phyloP scores from a whole-genome alignment of 1,140 invertebrate genomes.

The Zaprionus inermis region DNA sequence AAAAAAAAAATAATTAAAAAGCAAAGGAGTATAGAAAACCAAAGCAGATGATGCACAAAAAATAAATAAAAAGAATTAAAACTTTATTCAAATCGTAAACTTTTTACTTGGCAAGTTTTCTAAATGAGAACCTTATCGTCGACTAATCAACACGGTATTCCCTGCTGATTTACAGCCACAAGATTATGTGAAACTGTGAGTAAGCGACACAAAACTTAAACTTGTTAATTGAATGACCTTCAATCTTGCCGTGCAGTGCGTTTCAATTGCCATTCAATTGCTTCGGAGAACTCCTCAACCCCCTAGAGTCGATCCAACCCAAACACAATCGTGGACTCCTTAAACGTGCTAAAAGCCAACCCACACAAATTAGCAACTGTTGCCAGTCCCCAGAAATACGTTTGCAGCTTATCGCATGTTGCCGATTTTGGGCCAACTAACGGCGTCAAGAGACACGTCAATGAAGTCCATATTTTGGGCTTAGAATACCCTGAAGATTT shows the following conservation, averaged over 20 bases:
- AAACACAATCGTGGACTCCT: constrained; percentile 26
- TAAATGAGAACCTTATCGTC: constrained; percentile 5
- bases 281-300: neutral
- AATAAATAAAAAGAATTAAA: neutral
- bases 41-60: neutral
- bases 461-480: neutral
- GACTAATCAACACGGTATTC: constrained; percentile 4
- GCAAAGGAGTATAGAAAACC: neutral
- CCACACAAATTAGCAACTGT: constrained; percentile 45
- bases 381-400: constrained; percentile 9
- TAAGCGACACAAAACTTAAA: neutral
- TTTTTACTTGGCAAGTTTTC: neutral
- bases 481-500: neutral
- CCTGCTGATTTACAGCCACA: constrained; percentile 3
- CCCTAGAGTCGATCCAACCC: constrained; percentile 19
- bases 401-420: constrained; percentile 17
- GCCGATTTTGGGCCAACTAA: constrained; percentile 1
- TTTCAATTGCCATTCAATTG: constrained; percentile 17
- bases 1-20: neutral
- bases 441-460: neutral
- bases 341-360: constrained; percentile 39
- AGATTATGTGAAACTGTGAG: neutral
- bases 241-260: constrained; percentile 4
- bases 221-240: constrained; percentile 30
- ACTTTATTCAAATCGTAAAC: neutral